Conservation (phyloP, 2,113 vertebrate genomes). For the Vulpes lagopus region DNA sequence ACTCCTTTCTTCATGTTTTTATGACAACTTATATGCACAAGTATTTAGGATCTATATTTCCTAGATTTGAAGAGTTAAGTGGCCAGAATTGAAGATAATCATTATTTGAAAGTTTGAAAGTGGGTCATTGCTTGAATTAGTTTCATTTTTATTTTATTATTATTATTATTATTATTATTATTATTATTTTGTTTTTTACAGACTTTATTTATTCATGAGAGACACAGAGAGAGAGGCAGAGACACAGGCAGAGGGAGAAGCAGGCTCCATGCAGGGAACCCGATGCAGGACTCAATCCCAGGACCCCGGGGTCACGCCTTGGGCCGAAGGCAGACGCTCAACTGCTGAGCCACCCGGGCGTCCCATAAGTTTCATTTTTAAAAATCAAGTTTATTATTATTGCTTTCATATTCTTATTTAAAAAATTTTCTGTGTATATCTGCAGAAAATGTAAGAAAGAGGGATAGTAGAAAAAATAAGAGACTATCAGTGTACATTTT, state of each 20-base stretch:
- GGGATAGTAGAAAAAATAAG: slow-evolving; percentile 2
- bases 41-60: neutral
- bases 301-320: too few relatives aligned
- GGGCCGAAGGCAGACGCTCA: too few relatives aligned
- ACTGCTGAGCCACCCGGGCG: too few relatives aligned
- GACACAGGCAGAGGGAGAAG: too few relatives aligned
- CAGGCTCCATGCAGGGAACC: too few relatives aligned
- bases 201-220: too few relatives aligned
- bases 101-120: slow-evolving; percentile 41
- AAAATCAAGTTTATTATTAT: slow-evolving; percentile 23
- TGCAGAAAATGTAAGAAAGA: slow-evolving; percentile 18
- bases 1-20: neutral
- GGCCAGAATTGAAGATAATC: slow-evolving; percentile 3
- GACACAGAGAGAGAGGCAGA: too few relatives aligned
- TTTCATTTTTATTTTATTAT: slow-evolving; percentile 16
- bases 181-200: too few relatives aligned
- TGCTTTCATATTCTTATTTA: slow-evolving; percentile 21
- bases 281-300: too few relatives aligned
- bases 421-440: neutral
- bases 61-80: neutral
- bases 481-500: neutral
- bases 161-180: neutral
- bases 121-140: neutral
- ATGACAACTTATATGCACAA: neutral
- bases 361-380: neutral